Conservation (phyloP, 2,888 invertebrate species). For the Priocnemis perturbator region DNA sequence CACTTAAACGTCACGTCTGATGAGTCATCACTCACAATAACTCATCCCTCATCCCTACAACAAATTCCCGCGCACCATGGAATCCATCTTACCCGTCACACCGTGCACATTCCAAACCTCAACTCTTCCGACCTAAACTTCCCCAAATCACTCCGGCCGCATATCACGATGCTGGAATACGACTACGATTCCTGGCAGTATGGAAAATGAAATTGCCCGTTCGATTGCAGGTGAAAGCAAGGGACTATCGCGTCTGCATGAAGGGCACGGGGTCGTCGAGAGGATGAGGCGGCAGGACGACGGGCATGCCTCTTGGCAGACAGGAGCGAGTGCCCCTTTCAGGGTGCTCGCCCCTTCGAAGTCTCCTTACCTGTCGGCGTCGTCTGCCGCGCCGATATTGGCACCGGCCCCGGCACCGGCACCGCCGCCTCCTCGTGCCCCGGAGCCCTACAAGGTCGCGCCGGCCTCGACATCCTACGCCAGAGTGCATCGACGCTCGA, state of each 20-base stretch:
- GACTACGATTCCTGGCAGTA: too few relatives aligned
- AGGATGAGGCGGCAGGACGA: constrained; percentile 57
- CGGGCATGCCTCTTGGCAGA: constrained; percentile 44
- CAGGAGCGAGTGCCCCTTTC: constrained; percentile 60
- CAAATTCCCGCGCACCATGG: too few relatives aligned
- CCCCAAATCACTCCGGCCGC: too few relatives aligned
- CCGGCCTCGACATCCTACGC: constrained; percentile 72
- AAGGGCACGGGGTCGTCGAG: constrained; percentile 49
- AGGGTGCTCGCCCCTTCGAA: constrained; percentile 63
- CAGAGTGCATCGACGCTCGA: constrained; percentile 81
- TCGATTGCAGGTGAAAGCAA: constrained; percentile 49
- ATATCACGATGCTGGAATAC: too few relatives aligned
- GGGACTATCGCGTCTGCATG: constrained; percentile 49
- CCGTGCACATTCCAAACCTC: background rate
- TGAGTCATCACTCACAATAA: too few relatives aligned
- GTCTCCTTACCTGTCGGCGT: constrained; percentile 50
- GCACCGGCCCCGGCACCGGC: constrained; percentile 61
- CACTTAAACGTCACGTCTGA: too few relatives aligned
- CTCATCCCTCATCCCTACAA: too few relatives aligned
- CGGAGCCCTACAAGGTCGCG: constrained; percentile 71
- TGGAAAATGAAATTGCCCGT: background rate
- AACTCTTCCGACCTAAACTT: background rate
- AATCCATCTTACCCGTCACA: too few relatives aligned
- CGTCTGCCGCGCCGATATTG: constrained; percentile 56
- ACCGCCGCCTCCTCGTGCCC: constrained; percentile 69